Percentiles rank a stretch among this genome's conserved stretches.
These are phyloP conservation scores for Oriolus oriolus DNA, from an alignment of 2,113 vertebrate species.

Conservation along the genomic window DNA sequence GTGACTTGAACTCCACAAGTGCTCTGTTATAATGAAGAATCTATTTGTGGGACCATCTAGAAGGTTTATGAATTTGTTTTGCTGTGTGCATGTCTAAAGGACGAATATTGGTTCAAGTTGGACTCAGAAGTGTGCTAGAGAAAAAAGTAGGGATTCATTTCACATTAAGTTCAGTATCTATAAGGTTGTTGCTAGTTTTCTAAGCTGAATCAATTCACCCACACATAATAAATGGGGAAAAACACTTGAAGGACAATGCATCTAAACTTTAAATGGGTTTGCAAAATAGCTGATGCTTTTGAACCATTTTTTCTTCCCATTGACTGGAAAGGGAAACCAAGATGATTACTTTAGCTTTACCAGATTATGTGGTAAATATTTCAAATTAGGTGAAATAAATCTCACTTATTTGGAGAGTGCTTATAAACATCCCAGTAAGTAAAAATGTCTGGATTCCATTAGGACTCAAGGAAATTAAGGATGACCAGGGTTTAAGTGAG, in stretches of 20 bases:
- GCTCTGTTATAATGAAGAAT: neutral
- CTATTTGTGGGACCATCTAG: neutral
- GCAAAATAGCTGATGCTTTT: neutral
- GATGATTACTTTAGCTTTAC: neutral
- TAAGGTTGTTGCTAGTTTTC: neutral
- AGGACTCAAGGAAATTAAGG: neutral
- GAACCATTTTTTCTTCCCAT: neutral
- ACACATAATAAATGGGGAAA: neutral
- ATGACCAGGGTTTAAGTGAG: neutral
- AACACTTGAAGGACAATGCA: neutral
- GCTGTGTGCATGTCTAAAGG: neutral
- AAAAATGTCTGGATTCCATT: neutral
- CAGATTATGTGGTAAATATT: neutral
- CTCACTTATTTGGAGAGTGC: neutral
- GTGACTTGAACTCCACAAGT: neutral
- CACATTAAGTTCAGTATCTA: neutral
- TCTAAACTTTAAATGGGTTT: neutral
- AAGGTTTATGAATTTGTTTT: neutral
- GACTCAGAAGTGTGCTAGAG: neutral
- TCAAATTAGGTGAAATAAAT: neutral
- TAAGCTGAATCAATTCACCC: neutral
- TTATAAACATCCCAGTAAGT: neutral
- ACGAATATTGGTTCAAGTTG: rapidly evolving
- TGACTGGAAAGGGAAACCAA: neutral
- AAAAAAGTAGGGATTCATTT: neutral